These are phyloP conservation scores for Melospiza melodia DNA, from an alignment of 2,113 vertebrate species.

Conservation along the genomic window DNA sequence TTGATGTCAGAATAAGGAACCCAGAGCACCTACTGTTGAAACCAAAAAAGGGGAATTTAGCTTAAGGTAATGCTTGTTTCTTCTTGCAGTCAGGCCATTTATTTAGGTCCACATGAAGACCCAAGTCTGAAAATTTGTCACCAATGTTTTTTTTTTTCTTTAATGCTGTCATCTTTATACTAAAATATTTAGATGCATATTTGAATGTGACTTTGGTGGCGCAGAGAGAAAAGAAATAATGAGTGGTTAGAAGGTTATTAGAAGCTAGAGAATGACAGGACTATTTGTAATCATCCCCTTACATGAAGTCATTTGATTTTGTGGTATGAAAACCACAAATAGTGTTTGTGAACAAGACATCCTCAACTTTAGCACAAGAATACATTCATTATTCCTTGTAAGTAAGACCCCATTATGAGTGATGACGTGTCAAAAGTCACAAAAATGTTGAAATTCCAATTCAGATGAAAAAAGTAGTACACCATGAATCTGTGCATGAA, in stretches of 20 bases:
- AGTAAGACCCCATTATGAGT: conserved; percentile 57
- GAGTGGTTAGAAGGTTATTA: background rate
- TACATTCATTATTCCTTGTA: conserved; percentile 21
- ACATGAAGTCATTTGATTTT: conserved; percentile 38
- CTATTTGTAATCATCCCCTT: conserved; percentile 17
- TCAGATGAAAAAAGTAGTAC: conserved; percentile 56
- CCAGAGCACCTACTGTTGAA: background rate
- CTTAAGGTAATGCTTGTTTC: background rate
- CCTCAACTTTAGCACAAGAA: conserved; percentile 23
- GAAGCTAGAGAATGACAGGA: background rate
- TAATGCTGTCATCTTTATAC: background rate
- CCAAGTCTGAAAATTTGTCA: background rate
- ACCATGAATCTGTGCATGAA: conserved; percentile 64
- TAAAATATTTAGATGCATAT: background rate
- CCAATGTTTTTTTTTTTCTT: background rate
- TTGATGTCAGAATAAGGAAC: background rate
- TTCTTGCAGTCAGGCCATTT: background rate
- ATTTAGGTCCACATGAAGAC: background rate
- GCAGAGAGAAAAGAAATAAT: background rate
- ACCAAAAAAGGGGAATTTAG: background rate
- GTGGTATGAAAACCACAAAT: conserved; percentile 39
- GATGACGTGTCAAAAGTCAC: conserved; percentile 74
- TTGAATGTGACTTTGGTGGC: background rate
- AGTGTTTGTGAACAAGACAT: conserved; percentile 62
- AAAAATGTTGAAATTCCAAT: conserved; percentile 68